phyloP scores from a whole-genome alignment of 2,113 vertebrate genomes.

The Rhadina sibilatrix region DNA sequence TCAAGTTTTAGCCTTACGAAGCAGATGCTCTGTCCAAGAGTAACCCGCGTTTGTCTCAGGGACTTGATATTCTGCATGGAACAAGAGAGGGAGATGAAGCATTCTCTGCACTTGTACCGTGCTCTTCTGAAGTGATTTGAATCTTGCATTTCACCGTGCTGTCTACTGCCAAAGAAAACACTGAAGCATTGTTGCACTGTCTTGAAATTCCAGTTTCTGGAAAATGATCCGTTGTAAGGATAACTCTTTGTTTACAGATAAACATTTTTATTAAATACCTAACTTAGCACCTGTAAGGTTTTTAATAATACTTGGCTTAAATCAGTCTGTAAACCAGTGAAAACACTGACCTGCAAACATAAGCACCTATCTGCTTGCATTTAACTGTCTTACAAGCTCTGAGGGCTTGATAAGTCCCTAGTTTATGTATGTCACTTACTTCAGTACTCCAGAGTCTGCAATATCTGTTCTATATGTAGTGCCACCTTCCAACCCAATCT shows the following conservation, averaged over 20 bases:
- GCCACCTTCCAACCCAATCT: constrained; percentile 28
- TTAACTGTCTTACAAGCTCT: constrained; percentile 6
- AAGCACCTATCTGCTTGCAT: constrained; percentile 18
- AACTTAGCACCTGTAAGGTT: constrained; percentile 30
- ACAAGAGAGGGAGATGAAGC: constrained; percentile 82
- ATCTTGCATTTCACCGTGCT: constrained; percentile 50
- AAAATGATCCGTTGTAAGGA: constrained; percentile 56
- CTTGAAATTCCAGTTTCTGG: constrained; percentile 58
- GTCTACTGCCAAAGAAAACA: constrained; percentile 76
- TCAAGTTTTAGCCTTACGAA: constrained; percentile 68
- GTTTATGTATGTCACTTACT: not conserved
- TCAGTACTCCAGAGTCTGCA: constrained; percentile 10
- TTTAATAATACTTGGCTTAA: constrained; percentile 48
- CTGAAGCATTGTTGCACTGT: constrained; percentile 61
- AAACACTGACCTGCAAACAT: not conserved
- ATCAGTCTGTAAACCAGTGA: constrained; percentile 46
- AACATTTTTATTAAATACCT: constrained; percentile 59
- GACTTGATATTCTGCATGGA: constrained; percentile 95
- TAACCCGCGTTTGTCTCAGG: constrained; percentile 86
- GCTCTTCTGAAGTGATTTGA: constrained; percentile 80
- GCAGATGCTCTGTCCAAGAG: constrained; percentile 72
- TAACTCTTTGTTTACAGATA: constrained; percentile 72
- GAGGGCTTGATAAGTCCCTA: not conserved
- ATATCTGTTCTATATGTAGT: constrained; percentile 7
- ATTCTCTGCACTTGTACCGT: constrained; percentile 87